These are phyloP conservation scores for Cryptus armator DNA, from an alignment of 2,888 invertebrate species.

Conservation along the genomic window DNA sequence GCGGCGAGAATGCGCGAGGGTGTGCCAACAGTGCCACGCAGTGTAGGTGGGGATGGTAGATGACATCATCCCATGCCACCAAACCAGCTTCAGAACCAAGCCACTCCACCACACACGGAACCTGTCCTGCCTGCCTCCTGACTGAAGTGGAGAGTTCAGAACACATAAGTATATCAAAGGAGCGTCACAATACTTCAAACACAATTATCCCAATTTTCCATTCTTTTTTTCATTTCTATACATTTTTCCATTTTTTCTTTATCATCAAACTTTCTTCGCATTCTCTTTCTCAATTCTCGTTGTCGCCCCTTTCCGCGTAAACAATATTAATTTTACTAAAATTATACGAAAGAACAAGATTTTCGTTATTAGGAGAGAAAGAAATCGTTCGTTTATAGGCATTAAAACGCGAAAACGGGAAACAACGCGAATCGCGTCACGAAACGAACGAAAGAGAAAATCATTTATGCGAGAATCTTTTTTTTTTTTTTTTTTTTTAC, in stretches of 20 bases:
- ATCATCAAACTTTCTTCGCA: constrained; percentile 20
- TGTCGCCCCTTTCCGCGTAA: constrained; percentile 25
- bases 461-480: constrained; percentile 35
- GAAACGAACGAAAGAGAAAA: constrained; percentile 52
- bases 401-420: constrained; percentile 46
- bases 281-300: constrained; percentile 40
- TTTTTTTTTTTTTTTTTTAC: background rate
- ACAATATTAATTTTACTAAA: background rate
- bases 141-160: constrained; percentile 85
- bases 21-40: constrained; percentile 85
- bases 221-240: constrained; percentile 14
- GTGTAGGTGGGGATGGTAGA: constrained; percentile 85
- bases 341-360: background rate
- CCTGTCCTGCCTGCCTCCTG: constrained; percentile 85
- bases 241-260: constrained; percentile 30
- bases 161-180: constrained; percentile 84
- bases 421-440: constrained; percentile 29
- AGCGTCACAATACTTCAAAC: constrained; percentile 80
- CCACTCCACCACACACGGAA: constrained; percentile 84
- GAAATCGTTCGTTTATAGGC: background rate
- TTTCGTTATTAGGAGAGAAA: background rate
- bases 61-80: constrained; percentile 85
- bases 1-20: constrained; percentile 83
- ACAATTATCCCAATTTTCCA: constrained; percentile 28
- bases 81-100: constrained; percentile 84